Base-by-base conservation (phyloP, 2,888 invertebrate genomes). In the Pyrgus malvae region DNA sequence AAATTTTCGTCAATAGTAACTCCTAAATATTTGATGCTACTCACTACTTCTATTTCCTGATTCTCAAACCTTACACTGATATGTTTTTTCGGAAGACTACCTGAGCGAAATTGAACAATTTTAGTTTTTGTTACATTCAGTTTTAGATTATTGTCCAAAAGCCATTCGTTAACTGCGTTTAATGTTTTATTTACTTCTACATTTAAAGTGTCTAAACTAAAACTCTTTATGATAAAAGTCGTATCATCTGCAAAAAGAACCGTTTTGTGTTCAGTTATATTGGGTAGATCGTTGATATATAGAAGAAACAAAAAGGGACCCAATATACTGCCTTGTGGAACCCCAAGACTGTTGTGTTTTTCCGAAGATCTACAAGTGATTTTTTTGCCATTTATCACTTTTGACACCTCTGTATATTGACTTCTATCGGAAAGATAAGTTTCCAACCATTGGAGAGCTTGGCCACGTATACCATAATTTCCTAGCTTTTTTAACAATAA, bases 291-390 rank as follows among this genome's bases (percentile, higher is more conserved):
- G 12, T 31, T 31, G 5, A 31, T 31, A 31, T 31, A 31, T 31
- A 31, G 31, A 2, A 12, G 12, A 31, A 31, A 31, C 5, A 31
- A 12, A 6, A 31, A 31, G 6, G 59, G 59, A 11, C 59, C 55
- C 1, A 60, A 17, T 12, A 59, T 41, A 9, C 44, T 60, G 0
- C 55, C 59, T 35, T 59, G 59, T 14, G 59, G 57, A 9, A 60
- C 59, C 2, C 59, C 55, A 16, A 1, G 12, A 12, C 12, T 31
- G 7, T 12, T 31, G 11, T 12, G 2, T 31, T 31, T 1, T 12
- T 31, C 12, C 4, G 31, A 31, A 6, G 31, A 31, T 31, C 31
- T 12, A 12, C 31, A 12, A 7, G 31, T 31, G 11, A 31, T 7
- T 6, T 12, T 31, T 7, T 3, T 31, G 11, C 6, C 6, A 4